phyloP scores from a whole-genome alignment of 2,797 vertebrate genomes.

The Pipistrellus pipistrellus region DNA sequence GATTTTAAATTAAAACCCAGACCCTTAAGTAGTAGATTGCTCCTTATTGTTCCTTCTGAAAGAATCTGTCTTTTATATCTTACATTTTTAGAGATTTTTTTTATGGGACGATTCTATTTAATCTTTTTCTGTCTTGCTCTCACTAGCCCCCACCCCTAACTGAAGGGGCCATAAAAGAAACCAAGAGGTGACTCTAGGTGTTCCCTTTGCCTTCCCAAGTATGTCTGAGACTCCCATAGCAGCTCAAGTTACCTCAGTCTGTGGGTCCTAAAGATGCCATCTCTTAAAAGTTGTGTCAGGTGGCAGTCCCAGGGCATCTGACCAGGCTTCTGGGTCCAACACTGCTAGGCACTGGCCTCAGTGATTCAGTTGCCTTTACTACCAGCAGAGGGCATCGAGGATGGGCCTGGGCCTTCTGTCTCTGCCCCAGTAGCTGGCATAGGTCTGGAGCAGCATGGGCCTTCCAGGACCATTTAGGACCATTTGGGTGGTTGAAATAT shows the following conservation, averaged over 20 bases:
- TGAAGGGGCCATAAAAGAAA: not conserved
- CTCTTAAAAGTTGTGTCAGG: not conserved
- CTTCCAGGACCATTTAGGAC: not conserved
- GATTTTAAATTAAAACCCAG: not conserved
- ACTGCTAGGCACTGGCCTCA: not conserved
- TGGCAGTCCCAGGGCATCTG: not conserved
- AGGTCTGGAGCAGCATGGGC: not conserved
- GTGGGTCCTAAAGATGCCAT: not conserved
- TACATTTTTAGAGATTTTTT: not conserved
- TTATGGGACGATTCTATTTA: not conserved
- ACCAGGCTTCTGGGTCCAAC: not conserved
- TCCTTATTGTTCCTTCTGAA: not conserved
- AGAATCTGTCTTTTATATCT: not conserved
- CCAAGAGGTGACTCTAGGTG: not conserved
- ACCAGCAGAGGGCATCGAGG: not conserved
- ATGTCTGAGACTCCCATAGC: not conserved
- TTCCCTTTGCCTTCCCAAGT: conserved; percentile 25
- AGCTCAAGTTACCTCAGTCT: not conserved
- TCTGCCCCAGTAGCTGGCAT: not conserved
- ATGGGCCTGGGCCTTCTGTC: not conserved
- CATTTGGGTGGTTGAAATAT: not conserved
- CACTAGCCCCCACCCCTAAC: no score
- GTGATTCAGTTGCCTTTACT: not conserved
- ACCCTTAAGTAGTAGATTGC: not conserved
- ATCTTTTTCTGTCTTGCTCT: not conserved